Base-by-base conservation (phyloP, 2,113 vertebrate species). In the Phaethornis superciliosus region DNA sequence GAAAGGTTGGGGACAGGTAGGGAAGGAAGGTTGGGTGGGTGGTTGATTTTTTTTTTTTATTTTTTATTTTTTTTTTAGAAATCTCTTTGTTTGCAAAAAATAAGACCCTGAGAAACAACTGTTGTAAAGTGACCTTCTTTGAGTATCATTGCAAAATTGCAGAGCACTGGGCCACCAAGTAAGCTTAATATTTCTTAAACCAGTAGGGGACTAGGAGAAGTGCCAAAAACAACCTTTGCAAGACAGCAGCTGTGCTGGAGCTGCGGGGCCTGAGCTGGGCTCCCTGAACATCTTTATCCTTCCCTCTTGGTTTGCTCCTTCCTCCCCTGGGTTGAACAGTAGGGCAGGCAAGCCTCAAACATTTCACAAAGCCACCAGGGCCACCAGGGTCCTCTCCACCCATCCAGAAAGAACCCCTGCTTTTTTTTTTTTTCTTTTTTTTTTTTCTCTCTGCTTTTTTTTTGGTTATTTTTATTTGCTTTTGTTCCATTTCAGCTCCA, bases 171-270 rank as follows among this genome's bases (percentile, higher is more conserved):
- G 95, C 95, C 88, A 89, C 96, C 95, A 63, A 88, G 88, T 6
- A 55, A 85, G 93, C 90, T 85, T 32, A 14, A 1, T 80, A 15
- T 87, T 94, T 76, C 77, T 72, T 46, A 81, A 76, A 81, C 20
- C 93, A 92, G 94, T 6, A 86, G 87, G 93, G 91, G 85, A 81
- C 75, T 51, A 62, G 81, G 86, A 95, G 88, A 74, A 78, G 67
- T 90, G 91, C 95, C 95, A 94, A 85, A 86, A 90, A 67, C 85
- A 94, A 93, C 94, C 90, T 96, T 90, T 68, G 81, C 79, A 75
- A 77, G 90, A 8, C 79, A 58, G 64, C 91, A 64, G 90, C 83
- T 91, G 90, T 33, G 81, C 89, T 63, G 65, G 16, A 20, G 26
- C 59, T 23, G 65, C 70, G 33, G 80, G 70, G 37, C 60, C 44